These are phyloP conservation scores for Crotophaga sulcirostris DNA, from an alignment of 2,113 vertebrate species.

Conservation along the genomic window DNA sequence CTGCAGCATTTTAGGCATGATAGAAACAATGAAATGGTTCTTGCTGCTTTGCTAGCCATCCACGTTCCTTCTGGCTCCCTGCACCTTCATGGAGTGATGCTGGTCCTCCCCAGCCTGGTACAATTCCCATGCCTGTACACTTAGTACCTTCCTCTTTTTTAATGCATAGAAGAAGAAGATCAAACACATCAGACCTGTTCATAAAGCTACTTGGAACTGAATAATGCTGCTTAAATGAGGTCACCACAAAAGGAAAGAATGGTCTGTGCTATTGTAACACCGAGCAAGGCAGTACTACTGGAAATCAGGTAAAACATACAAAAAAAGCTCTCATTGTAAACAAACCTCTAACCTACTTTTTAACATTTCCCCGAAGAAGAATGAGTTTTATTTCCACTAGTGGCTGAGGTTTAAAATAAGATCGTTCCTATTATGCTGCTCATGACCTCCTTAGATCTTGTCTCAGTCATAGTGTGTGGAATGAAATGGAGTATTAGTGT, in stretches of 20 bases:
- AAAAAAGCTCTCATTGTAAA: slow-evolving; percentile 47
- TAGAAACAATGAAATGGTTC: neutral
- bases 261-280: neutral
- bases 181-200: neutral
- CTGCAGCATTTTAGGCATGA: neutral
- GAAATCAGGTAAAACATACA: slow-evolving; percentile 50
- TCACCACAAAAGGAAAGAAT: neutral
- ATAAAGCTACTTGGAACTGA: neutral
- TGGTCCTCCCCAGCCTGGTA: neutral
- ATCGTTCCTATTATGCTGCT: slow-evolving; percentile 56
- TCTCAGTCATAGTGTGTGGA: slow-evolving; percentile 27
- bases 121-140: neutral
- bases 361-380: neutral
- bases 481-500: slow-evolving; percentile 44
- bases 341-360: slow-evolving; percentile 64
- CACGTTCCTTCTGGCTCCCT: neutral
- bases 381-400: slow-evolving; percentile 23
- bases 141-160: neutral
- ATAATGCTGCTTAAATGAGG: neutral
- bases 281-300: slow-evolving; percentile 6
- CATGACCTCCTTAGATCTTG: slow-evolving; percentile 60
- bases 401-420: slow-evolving; percentile 62
- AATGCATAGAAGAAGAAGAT: neutral
- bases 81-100: rapidly evolving
- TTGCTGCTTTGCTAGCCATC: neutral